Evolutionary conservation across 2,797 vertebrate genomes (phyloP), one percentile per base, ranked within the genome.

Genomic region (Malurus splendens): DNA sequence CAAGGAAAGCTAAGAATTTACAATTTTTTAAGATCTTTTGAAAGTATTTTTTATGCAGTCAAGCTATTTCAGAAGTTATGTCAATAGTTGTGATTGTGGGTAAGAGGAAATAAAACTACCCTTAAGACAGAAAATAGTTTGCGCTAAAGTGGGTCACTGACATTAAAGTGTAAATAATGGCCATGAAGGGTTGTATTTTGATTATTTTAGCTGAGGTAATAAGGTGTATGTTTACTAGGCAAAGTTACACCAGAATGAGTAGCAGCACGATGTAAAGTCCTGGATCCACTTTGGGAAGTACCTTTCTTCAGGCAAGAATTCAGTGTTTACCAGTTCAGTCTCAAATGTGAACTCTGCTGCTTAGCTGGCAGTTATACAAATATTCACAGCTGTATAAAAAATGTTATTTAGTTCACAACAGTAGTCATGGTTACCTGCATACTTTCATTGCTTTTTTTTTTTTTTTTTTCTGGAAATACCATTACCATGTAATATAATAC

Each of bases 351-450:
- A 95, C 94, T 93, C 94, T 94, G 57, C 68, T 25, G 89, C 93
- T 87, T 94, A 92, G 89, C 91, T 97, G 95, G 94, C 95, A 96
- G 62, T 88, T 92, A 87, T 92, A 95, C 93, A 95, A 95, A 96
- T 95, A 89, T 95, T 96, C 95, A 94, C 94, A 97, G 95, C 95
- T 96, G 93, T 95, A 93, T 94, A 94, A 96, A 97, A 96, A 94
- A 96, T 97, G 82, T 97, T 97, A 96, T 93, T 97, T 96, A 93
- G 94, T 96, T 96, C 96, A 94, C 91, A 96, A 96, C 94, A 93
- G 97, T 98, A 90, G 95, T 92, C 96, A 97, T 98, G 97, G 97
- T 96, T 98, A 97, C 97, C 95, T 97, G 90, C 94, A 96, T 97
- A 96, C 88, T 97, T 97, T 95, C 94, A 91, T 96, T 96, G 93